Percentiles rank a stretch among this genome's conserved stretches.
phyloP scores from a whole-genome alignment of 1,140 invertebrate species.

The Apis cerana region DNA sequence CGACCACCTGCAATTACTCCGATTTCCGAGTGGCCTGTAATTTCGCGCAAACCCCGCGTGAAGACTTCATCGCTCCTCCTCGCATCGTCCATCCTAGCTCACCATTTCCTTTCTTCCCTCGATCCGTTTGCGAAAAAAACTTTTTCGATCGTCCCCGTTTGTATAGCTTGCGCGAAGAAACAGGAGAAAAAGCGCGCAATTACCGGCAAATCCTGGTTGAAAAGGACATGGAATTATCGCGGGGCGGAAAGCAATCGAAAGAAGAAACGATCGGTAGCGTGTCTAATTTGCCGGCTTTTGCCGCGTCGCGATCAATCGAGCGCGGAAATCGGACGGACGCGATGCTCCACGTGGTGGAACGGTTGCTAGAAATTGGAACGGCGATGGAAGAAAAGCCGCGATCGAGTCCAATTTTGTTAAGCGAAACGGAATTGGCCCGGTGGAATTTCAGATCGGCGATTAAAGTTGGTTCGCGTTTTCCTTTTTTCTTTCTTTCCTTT shows the following conservation, averaged over 20 bases:
- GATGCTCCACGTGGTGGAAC: not conserved
- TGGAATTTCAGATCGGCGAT: slow-evolving; percentile 51
- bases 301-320: slow-evolving; percentile 28
- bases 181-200: not conserved
- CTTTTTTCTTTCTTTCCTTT: not conserved
- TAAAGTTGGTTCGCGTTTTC: slow-evolving; percentile 25
- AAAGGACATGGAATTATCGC: not conserved
- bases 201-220: not conserved
- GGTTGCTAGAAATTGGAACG: not conserved
- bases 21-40: slow-evolving; percentile 28
- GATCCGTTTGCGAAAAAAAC: too few species aligned
- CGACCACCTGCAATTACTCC: slow-evolving; percentile 40
- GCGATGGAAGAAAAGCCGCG: slow-evolving; percentile 19
- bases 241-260: not conserved
- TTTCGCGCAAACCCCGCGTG: slow-evolving; percentile 8
- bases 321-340: slow-evolving; percentile 32
- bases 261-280: not conserved
- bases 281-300: slow-evolving; percentile 3
- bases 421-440: slow-evolving; percentile 56
- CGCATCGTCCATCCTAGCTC: too few species aligned
- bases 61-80: slow-evolving; percentile 13
- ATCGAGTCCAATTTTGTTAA: slow-evolving; percentile 60
- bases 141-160: too few species aligned
- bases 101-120: too few species aligned
- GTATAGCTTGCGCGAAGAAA: too few species aligned